A percentile compares a stretch with the other conserved stretches of the same genome.
Conservation (phyloP, 2,888 invertebrate genomes). For the Catocala sponsa region DNA sequence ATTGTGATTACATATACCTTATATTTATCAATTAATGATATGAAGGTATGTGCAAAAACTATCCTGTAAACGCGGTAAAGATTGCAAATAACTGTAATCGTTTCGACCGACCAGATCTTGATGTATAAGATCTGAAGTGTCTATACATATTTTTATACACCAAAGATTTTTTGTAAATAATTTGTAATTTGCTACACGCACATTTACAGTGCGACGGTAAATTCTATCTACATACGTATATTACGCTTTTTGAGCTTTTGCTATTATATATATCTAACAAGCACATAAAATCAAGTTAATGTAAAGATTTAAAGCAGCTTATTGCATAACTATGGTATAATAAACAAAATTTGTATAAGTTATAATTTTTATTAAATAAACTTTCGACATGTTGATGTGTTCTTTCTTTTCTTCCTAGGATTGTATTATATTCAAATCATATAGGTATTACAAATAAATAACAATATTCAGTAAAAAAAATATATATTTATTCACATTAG, state of each 20-base stretch:
- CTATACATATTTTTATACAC: constrained; percentile 83
- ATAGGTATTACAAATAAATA: constrained; percentile 13
- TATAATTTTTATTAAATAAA: constrained; percentile 82
- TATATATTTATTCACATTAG: constrained; percentile 18
- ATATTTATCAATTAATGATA: constrained; percentile 66
- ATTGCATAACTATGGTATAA: constrained; percentile 75
- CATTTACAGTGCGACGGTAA: constrained; percentile 73
- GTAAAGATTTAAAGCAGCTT: constrained; percentile 78
- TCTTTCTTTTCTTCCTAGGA: constrained; percentile 50
- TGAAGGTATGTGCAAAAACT: constrained; percentile 72
- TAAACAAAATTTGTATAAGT: constrained; percentile 72
- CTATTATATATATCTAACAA: constrained; percentile 73
- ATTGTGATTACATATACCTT: constrained; percentile 79
- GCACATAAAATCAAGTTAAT: constrained; percentile 67
- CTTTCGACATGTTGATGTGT: constrained; percentile 53
- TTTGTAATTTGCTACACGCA: constrained; percentile 66
- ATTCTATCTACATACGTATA: constrained; percentile 67
- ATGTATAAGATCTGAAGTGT: constrained; percentile 81
- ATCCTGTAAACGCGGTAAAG: constrained; percentile 85
- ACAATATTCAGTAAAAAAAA: constrained; percentile 7
- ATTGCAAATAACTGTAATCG: constrained; percentile 81
- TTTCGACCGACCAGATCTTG: constrained; percentile 87
- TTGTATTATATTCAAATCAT: too few relatives aligned
- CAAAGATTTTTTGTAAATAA: constrained; percentile 85
- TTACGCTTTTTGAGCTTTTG: constrained; percentile 82